Base-by-base conservation (phyloP, 64 coral and sea anemone species). In the Exaiptasia diaphana region DNA sequence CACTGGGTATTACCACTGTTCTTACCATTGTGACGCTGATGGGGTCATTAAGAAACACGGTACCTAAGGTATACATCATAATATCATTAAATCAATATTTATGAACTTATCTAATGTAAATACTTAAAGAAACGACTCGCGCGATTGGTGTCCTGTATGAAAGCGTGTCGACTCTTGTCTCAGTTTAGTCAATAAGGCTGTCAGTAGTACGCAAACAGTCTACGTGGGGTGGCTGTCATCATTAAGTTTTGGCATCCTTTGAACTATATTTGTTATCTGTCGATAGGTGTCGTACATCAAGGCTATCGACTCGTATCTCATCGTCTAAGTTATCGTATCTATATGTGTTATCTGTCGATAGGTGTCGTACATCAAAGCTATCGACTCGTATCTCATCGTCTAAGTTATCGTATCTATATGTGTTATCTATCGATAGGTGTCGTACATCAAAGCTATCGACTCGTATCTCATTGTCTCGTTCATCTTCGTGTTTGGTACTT, bases 11-110 rank as follows among this genome's bases (percentile, higher is more conserved):
- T 38, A 94, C 91, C 8, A 94, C 91, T 23, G 91, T 94, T 2
- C 64, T 94, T 29, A 94, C 91, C 36, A 94, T 94, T 69, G 91
- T 94, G 24, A 94, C 91, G 41, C 64, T 94, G 15, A 94, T 94
- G 91, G 91, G 91, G 17, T 94, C 91, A 0, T 78, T 94, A 21
- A 71, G 91, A 44, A 88, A 88, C 36, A 82, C 86, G 9, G 91
- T 94, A 10, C 91, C 91, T n/a, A 94, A 94, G 91, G 91, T 94
- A 53, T 25, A 52, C 49, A 52, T 52, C n/a, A 52, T 12, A 52
- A 52, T n/a, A 10, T 52, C 10, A 12, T 52, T 52, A 12, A 52
- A 52, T 52, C 49, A n/a, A 52, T 52, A n/a, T 52, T 52, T 52
- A 12, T 52, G 49, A 52, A 10, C 49, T 12, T 10, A 52, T n/a